Conservation (phyloP, 1,140 invertebrate species). For the Helicoverpa armigera region DNA sequence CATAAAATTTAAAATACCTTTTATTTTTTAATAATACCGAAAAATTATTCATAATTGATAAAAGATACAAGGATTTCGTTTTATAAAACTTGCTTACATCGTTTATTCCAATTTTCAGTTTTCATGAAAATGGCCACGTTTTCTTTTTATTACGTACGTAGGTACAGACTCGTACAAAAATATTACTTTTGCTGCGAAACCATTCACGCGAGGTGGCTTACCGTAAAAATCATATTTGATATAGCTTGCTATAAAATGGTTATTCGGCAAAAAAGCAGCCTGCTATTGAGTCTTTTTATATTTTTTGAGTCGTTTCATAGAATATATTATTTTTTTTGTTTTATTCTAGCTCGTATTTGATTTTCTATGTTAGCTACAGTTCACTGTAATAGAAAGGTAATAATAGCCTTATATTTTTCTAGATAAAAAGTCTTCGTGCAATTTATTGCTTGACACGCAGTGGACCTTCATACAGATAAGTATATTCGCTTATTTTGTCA, state of each 20-base stretch:
- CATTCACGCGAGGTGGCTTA: neutral
- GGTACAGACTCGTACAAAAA: neutral
- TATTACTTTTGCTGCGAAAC: conserved; percentile 9
- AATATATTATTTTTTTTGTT: conserved; percentile 1
- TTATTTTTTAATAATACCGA: too few species aligned
- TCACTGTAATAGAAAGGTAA: too few species aligned
- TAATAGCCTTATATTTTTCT: too few species aligned
- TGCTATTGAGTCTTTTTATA: conserved; percentile 44
- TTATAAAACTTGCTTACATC: neutral
- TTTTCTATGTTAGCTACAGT: neutral
- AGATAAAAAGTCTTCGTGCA: too few species aligned
- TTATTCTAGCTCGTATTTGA: neutral
- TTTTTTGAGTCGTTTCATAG: conserved; percentile 1
- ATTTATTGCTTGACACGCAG: too few species aligned
- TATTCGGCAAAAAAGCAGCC: conserved; percentile 56
- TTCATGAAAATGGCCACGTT: neutral
- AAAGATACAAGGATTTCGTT: neutral
- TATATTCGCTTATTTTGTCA: too few species aligned
- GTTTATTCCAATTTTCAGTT: neutral
- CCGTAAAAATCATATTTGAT: conserved; percentile 53
- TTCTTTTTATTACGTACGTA: neutral
- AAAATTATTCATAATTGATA: neutral
- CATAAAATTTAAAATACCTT: too few species aligned
- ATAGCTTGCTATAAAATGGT: conserved; percentile 57
- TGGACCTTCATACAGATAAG: too few species aligned